Evolutionary conservation across 2,888 invertebrate genomes (phyloP).

Genomic region (Synanthedon vespiformis): DNA sequence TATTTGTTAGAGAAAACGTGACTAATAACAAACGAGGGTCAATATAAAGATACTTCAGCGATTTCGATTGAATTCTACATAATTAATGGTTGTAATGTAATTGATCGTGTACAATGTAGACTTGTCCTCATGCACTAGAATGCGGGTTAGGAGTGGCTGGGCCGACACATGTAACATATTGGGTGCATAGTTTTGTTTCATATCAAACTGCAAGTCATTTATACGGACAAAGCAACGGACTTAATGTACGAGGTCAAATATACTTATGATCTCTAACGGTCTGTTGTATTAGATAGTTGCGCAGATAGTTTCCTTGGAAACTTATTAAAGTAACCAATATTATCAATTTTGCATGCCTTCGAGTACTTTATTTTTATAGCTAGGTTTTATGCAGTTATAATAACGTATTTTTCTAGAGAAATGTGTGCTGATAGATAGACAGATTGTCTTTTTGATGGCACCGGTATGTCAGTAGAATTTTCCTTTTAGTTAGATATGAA

Average conservation of each 20-base stretch:
- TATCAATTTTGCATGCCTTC: no score
- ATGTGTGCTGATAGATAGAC: no score
- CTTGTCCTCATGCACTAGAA: conserved; percentile 30
- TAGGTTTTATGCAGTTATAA: no score
- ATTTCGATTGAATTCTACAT: conserved; percentile 38
- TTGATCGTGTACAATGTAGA: conserved; percentile 40
- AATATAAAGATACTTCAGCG: conserved; percentile 30
- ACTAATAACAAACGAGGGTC: conserved; percentile 30
- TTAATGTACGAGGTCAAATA: conserved; percentile 34
- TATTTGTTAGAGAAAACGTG: conserved; percentile 45
- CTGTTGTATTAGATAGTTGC: conserved; percentile 5
- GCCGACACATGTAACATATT: conserved; percentile 34
- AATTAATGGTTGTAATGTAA: conserved; percentile 42
- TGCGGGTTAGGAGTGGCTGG: conserved; percentile 36
- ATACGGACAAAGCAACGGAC: conserved; percentile 18
- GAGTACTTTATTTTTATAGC: no score
- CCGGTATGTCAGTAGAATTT: no score
- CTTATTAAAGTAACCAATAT: no score
- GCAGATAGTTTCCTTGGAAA: no score
- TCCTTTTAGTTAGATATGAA: no score
- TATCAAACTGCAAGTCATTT: conserved; percentile 41
- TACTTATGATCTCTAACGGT: conserved; percentile 44
- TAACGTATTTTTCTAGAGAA: no score
- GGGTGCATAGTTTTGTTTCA: conserved; percentile 32
- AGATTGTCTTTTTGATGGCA: no score